These are phyloP conservation scores for Epistrophe grossulariae DNA, from an alignment of 2,888 invertebrate species.

Conservation along the genomic window DNA sequence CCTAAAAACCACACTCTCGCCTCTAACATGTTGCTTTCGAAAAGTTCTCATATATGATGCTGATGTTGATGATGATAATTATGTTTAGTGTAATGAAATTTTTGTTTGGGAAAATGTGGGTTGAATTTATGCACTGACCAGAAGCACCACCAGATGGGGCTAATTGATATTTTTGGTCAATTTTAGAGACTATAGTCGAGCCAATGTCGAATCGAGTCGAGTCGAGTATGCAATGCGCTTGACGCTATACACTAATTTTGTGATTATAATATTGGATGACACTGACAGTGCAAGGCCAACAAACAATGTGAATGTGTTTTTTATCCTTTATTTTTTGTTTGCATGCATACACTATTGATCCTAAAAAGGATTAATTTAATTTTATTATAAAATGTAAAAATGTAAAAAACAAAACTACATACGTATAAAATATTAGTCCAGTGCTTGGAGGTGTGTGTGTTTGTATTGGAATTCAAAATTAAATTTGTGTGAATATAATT, in stretches of 20 bases:
- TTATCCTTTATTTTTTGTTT: not conserved
- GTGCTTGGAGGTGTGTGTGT: not conserved
- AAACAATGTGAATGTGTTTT: not conserved
- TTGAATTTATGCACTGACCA: conserved; percentile 54
- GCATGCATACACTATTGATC: not conserved
- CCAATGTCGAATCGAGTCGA: too few species aligned
- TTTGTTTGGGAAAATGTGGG: conserved; percentile 11
- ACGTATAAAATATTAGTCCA: not conserved
- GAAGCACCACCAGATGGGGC: conserved; percentile 62
- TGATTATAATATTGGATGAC: not conserved
- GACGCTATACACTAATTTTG: not conserved
- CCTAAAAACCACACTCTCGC: conserved; percentile 20
- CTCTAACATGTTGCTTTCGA: conserved; percentile 31
- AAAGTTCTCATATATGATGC: not conserved
- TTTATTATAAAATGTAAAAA: conserved; percentile 21
- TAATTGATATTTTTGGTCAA: conserved; percentile 69
- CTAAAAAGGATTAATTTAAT: conserved; percentile 40
- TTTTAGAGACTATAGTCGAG: conserved; percentile 17
- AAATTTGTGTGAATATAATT: conserved; percentile 16
- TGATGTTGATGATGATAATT: conserved; percentile 45
- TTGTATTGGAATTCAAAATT: conserved; percentile 18
- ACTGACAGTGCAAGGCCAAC: conserved; percentile 9
- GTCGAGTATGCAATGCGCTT: too few species aligned
- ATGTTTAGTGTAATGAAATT: conserved; percentile 47
- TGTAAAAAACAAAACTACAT: not conserved